A percentile compares a stretch with the other conserved stretches of the same genome.
Conservation (phyloP, 1,140 invertebrate species). For the Drosophila littoralis region DNA sequence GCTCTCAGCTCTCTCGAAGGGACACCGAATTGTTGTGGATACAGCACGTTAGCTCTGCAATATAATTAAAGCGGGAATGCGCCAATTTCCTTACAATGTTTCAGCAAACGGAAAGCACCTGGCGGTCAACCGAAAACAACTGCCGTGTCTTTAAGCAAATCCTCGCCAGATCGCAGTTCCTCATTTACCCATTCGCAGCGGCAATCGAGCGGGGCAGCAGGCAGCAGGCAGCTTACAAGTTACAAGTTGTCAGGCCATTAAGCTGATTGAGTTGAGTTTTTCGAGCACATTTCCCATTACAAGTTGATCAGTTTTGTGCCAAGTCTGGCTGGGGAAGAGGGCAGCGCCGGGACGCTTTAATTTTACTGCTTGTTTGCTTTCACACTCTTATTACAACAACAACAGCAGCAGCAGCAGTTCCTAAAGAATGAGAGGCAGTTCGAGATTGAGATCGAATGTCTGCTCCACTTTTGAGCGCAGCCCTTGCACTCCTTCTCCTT, state of each 20-base stretch:
- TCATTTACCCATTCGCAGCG: slow-evolving; percentile 19
- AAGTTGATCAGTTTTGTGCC: slow-evolving; percentile 71
- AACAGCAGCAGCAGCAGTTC: slow-evolving; percentile 3
- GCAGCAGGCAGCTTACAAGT: slow-evolving; percentile 34
- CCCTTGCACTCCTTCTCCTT: slow-evolving; percentile 15
- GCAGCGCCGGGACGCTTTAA: slow-evolving; percentile 57
- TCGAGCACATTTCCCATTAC: slow-evolving; percentile 78
- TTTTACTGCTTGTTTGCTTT: slow-evolving; percentile 81
- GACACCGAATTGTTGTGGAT: background rate
- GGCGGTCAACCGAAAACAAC: slow-evolving; percentile 30
- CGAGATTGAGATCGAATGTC: slow-evolving; percentile 7
- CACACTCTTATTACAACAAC: slow-evolving; percentile 70
- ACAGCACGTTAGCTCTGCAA: slow-evolving; percentile 7
- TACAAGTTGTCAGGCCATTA: slow-evolving; percentile 76
- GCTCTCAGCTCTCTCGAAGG: background rate
- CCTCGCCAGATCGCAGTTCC: slow-evolving; percentile 11
- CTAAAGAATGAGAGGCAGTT: slow-evolving; percentile 17
- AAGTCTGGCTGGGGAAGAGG: slow-evolving; percentile 16
- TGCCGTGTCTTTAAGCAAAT: slow-evolving; percentile 24
- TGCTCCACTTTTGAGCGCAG: slow-evolving; percentile 63
- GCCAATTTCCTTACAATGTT: slow-evolving; percentile 35
- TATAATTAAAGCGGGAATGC: slow-evolving; percentile 15
- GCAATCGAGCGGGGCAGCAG: slow-evolving; percentile 14
- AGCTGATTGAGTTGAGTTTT: slow-evolving; percentile 77
- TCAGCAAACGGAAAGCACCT: slow-evolving; percentile 29